Conservation (phyloP, 1,140 invertebrate species). For the Aphaenogaster ashmeadi region DNA sequence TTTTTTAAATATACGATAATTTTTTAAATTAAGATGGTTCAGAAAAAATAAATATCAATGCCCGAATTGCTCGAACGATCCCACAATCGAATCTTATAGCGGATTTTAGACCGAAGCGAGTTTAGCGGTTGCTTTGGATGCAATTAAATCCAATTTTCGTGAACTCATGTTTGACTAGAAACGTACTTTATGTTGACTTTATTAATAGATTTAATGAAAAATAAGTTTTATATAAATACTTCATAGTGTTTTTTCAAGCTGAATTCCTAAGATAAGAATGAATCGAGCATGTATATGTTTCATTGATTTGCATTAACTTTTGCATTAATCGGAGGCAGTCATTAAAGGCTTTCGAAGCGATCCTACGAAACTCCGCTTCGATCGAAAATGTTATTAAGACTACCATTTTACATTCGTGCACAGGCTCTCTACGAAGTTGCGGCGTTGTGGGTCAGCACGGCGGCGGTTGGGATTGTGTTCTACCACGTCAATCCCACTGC, state of each 20-base stretch:
- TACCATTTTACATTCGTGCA: slow-evolving; percentile 63
- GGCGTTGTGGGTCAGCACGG: slow-evolving; percentile 89
- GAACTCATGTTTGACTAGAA: neutral
- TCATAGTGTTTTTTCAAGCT: neutral
- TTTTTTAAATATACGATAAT: neutral
- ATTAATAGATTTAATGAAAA: neutral
- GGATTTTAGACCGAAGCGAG: neutral
- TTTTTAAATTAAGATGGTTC: neutral
- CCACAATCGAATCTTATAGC: neutral
- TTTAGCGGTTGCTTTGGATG: neutral
- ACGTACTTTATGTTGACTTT: neutral
- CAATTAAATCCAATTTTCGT: neutral
- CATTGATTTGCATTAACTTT: neutral
- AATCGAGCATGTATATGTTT: neutral
- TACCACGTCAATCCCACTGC: slow-evolving; percentile 90
- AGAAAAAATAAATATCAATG: neutral
- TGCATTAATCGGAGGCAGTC: neutral
- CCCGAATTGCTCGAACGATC: neutral
- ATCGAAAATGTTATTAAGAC: slow-evolving; percentile 47
- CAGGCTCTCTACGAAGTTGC: slow-evolving; percentile 92
- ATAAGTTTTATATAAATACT: neutral
- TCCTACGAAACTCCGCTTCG: neutral
- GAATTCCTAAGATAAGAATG: neutral
- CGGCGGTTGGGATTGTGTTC: slow-evolving; percentile 90
- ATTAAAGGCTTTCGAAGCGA: neutral